Evolutionary conservation across 2,113 vertebrate genomes (phyloP).

Genomic region (Callipepla squamata): DNA sequence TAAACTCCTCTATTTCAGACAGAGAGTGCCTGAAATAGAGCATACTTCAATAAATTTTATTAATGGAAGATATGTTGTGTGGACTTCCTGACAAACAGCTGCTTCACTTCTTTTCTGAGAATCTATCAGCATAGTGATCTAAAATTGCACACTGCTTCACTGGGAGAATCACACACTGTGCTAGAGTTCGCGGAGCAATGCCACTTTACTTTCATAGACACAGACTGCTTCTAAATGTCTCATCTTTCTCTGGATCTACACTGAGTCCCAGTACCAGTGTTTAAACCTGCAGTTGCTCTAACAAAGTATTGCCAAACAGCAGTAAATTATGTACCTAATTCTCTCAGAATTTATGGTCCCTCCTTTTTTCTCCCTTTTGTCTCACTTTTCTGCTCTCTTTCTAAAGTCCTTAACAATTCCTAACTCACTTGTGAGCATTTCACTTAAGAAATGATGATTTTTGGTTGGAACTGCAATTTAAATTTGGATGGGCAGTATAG

Average conservation of each 20-base stretch:
- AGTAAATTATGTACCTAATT: background rate
- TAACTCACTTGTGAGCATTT: background rate
- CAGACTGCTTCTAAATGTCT: background rate
- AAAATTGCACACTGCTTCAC: background rate
- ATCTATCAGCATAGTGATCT: background rate
- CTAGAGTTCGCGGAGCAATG: background rate
- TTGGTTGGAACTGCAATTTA: background rate
- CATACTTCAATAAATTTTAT: background rate
- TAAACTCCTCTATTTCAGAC: background rate
- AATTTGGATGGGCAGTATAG: background rate
- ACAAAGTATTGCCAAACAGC: rapidly evolving
- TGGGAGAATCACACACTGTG: background rate
- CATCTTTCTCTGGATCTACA: no score
- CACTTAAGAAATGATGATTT: background rate
- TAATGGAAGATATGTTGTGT: background rate
- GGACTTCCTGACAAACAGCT: background rate
- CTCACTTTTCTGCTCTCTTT: background rate
- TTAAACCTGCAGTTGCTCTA: background rate
- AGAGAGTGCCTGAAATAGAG: background rate
- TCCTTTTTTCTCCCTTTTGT: background rate
- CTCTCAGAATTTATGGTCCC: background rate
- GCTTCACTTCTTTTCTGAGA: background rate
- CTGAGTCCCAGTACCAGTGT: rapidly evolving
- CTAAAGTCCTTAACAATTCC: background rate
- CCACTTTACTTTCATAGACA: background rate